Base-by-base conservation (phyloP, 2,888 invertebrate genomes). In the Digitonthophagus gazella region DNA sequence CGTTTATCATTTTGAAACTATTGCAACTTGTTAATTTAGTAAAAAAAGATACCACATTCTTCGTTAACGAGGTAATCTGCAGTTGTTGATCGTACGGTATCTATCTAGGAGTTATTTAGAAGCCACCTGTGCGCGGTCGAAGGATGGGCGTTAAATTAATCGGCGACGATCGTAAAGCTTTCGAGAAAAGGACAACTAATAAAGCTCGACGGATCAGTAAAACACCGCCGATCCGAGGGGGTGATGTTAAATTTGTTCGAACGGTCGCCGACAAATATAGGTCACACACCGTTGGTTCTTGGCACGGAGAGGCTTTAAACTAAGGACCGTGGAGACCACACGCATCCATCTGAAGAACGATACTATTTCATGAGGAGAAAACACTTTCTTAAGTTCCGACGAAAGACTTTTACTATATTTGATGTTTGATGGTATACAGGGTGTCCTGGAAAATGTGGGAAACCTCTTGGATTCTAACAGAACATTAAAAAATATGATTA, bases 251-350 rank as follows among this genome's bases (percentile, higher is more conserved):
- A 79, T 80, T 78, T 79, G 80, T 79, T 79, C 79, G 77, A 20
- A 75, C 78, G 78, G 76, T 77, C 78, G 79, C 78, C 77, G 77
- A 78, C 77, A 73, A 74, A 75, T 76, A 77, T 75, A 76, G 78
- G 80, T 80, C 78, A 78, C 80, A 79, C 78, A 76, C 78, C 78
- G 80, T 78, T 80, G 79, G 74, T 75, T 77, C 76, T 79, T 79
- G 78, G 77, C 79, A 78, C 75, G 75, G 75, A 72, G 77, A 76
- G 78, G 77, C 75, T 75, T 77, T 73, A 75, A 78, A 73, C 72
- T 78, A 77, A 78, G 77, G 72, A 77, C 78, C 80, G 80, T 79
- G 75, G 76, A 76, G 80, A 80, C 79, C 79, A 78, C 80, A 80
- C 80, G 75, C 78, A 74, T 74, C 67, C 69, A 61, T 61, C 61